Conservation (phyloP, 1,140 invertebrate species). For the Neodiprion fabricii region DNA sequence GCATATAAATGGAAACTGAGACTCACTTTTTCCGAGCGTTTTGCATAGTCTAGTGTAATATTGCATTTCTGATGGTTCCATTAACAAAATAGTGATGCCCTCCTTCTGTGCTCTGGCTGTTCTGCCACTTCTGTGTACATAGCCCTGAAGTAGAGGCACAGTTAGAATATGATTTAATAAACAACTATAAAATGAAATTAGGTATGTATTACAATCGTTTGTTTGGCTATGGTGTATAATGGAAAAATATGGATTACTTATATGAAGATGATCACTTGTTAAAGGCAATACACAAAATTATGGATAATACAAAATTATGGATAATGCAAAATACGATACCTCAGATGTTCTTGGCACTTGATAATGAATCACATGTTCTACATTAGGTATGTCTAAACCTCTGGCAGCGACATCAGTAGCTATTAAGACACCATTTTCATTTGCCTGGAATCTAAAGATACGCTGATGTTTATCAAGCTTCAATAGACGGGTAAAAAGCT, state of each 20-base stretch:
- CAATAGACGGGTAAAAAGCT: not conserved
- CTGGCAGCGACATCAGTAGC: constrained; percentile 98
- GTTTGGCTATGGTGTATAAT: not conserved
- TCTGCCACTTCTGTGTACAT: constrained; percentile 95
- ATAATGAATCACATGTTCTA: constrained; percentile 97
- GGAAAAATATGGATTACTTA: too few relatives aligned
- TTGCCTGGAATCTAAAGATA: constrained; percentile 75
- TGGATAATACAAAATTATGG: not conserved
- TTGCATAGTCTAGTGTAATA: constrained; percentile 83
- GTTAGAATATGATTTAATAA: constrained; percentile 22
- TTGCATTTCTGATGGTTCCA: constrained; percentile 86
- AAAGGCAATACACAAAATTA: constrained; percentile 16
- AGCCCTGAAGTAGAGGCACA: constrained; percentile 68
- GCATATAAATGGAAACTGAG: constrained; percentile 8
- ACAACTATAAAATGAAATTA: constrained; percentile 19
- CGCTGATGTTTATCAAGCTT: constrained; percentile 3
- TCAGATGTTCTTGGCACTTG: constrained; percentile 95
- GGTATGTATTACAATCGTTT: not conserved
- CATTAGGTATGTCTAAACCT: constrained; percentile 93
- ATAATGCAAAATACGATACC: constrained; percentile 55
- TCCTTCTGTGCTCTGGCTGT: constrained; percentile 89
- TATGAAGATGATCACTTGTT: constrained; percentile 6
- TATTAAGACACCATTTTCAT: constrained; percentile 80
- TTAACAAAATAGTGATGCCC: constrained; percentile 90
- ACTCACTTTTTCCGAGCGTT: constrained; percentile 81